Evolutionary conservation across 2,113 vertebrate species (phyloP).

Genomic region (Arothron firmamentum): DNA sequence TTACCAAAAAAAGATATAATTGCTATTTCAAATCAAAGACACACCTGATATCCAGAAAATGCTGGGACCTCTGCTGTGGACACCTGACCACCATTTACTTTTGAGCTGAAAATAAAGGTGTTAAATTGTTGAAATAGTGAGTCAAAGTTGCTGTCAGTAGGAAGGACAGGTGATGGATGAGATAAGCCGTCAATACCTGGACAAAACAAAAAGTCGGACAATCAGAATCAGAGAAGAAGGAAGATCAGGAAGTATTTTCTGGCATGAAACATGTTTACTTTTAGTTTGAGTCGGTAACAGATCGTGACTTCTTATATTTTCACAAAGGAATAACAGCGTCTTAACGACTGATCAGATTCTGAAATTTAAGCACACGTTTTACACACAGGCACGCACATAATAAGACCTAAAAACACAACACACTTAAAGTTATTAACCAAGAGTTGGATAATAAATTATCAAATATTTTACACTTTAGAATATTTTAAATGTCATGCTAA

Average conservation of each 20-base stretch:
- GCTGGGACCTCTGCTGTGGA: constrained; percentile 19
- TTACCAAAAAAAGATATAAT: background rate
- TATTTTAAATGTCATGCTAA: no score
- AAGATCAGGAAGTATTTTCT: background rate
- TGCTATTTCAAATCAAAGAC: constrained; percentile 31
- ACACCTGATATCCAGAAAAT: constrained; percentile 71
- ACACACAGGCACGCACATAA: no score
- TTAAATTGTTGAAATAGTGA: constrained; percentile 71
- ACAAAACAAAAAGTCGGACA: constrained; percentile 4
- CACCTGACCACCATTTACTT: constrained; percentile 1
- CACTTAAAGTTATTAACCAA: background rate
- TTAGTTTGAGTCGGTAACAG: no score
- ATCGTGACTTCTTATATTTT: no score
- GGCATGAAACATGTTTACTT: no score
- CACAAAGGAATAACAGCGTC: no score
- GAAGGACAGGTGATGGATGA: constrained; percentile 78
- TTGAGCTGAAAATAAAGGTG: constrained; percentile 56
- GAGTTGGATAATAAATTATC: no score
- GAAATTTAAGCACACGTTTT: no score
- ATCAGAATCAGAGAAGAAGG: background rate
- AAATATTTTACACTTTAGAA: no score
- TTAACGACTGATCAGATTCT: no score
- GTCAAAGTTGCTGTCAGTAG: constrained; percentile 81
- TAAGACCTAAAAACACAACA: background rate
- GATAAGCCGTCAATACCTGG: constrained; percentile 81